A percentile compares a stretch with the other conserved stretches of the same genome.
Evolutionary conservation across 2,113 vertebrate genomes (phyloP).

Genomic region (Polyodon spathula): DNA sequence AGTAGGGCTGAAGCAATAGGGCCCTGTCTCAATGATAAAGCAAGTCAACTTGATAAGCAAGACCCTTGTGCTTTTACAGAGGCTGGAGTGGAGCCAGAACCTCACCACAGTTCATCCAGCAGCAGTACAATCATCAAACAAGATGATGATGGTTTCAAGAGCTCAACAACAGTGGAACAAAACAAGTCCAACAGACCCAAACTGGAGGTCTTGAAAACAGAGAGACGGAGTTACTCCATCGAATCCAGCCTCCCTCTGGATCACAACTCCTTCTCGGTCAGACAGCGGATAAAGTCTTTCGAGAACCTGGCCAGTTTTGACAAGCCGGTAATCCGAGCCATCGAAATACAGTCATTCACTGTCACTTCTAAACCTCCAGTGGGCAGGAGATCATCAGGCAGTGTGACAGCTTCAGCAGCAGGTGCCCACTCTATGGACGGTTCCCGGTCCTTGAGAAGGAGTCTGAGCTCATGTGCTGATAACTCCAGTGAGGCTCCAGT

Average conservation of each 20-base stretch:
- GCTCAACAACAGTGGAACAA: conserved; percentile 4
- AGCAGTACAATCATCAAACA: conserved; percentile 8
- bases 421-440: conserved; percentile 32
- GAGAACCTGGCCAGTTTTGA: conserved; percentile 85
- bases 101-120: conserved; percentile 14
- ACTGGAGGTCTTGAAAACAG: conserved; percentile 29
- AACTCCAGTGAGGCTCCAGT: conserved; percentile 29
- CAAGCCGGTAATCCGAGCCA: conserved; percentile 52
- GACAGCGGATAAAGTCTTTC: conserved; percentile 89
- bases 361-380: conserved; percentile 55
- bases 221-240: conserved; percentile 59
- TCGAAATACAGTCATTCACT: conserved; percentile 50
- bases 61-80: not conserved
- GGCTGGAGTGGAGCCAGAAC: conserved; percentile 4
- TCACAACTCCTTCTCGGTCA: conserved; percentile 78
- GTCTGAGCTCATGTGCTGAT: conserved; percentile 65
- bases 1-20: conserved; percentile 12
- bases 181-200: conserved; percentile 31
- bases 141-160: conserved; percentile 12
- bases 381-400: conserved; percentile 61
- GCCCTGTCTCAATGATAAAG: not conserved
- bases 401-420: conserved; percentile 28
- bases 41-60: not conserved
- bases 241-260: conserved; percentile 58
- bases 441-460: conserved; percentile 44